Percentiles rank a stretch among this genome's conserved stretches.
These are phyloP conservation scores for Acanthaster planci DNA, from an alignment of 35 echinoderm and acorn worm genomes.

Conservation along the genomic window DNA sequence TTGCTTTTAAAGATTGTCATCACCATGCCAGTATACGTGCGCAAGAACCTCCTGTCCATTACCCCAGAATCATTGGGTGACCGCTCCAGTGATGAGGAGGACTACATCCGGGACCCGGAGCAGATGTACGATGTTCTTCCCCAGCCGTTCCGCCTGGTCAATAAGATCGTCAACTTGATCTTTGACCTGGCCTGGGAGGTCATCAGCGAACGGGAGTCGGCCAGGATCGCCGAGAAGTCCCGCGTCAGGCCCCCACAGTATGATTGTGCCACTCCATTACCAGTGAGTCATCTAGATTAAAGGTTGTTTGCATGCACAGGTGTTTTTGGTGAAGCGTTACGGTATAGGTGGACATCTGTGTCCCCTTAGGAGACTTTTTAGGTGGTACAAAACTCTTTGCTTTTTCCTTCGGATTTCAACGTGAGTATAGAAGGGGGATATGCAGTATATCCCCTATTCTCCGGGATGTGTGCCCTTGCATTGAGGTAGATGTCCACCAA, in stretches of 20 bases:
- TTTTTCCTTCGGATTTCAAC: no score
- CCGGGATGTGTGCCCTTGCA: no score
- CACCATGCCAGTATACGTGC: conserved; percentile 91
- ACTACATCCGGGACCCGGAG: conserved; percentile 89
- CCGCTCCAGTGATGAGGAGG: conserved; percentile 88
- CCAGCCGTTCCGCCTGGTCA: conserved; percentile 86
- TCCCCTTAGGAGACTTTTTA: no score
- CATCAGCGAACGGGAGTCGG: conserved; percentile 63
- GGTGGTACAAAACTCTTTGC: no score
- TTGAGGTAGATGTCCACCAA: no score
- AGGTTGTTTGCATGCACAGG: no score
- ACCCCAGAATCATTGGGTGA: conserved; percentile 77
- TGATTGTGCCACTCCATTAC: conserved; percentile 60
- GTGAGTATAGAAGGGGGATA: no score
- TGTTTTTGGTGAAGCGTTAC: no score
- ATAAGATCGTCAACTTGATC: conserved; percentile 79
- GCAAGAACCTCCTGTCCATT: conserved; percentile 90
- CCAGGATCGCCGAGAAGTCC: conserved; percentile 51
- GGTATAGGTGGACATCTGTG: no score
- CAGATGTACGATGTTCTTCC: conserved; percentile 90
- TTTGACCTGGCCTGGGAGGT: conserved; percentile 88
- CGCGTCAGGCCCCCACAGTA: conserved; percentile 65
- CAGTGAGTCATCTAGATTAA: no score
- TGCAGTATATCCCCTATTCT: no score
- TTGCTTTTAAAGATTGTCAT: no score